These are phyloP conservation scores for Cactoblastis cactorum DNA, from an alignment of 2,888 invertebrate genomes.

Conservation along the genomic window DNA sequence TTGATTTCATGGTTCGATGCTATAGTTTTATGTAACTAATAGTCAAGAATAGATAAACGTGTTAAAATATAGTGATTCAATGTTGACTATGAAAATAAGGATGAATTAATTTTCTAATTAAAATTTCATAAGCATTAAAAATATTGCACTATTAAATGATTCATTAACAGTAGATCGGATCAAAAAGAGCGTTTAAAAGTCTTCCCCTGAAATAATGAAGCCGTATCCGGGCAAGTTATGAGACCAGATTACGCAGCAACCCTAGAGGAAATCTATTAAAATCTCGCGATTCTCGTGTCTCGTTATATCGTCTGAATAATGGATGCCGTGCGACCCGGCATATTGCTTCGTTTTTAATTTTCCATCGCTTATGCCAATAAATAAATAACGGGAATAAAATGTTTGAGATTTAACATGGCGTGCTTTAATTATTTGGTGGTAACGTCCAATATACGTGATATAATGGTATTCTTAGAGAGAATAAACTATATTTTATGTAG, in stretches of 20 bases:
- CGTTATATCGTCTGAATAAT: conserved; percentile 56
- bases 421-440: too few relatives aligned
- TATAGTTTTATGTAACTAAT: too few relatives aligned
- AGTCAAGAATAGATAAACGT: too few relatives aligned
- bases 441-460: too few relatives aligned
- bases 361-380: conserved; percentile 50
- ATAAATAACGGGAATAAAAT: conserved; percentile 13
- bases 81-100: too few relatives aligned
- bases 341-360: conserved; percentile 61
- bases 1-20: too few relatives aligned
- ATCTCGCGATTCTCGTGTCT: conserved; percentile 41
- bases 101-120: too few relatives aligned
- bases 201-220: neutral
- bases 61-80: too few relatives aligned
- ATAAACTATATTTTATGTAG: too few relatives aligned
- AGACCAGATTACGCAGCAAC: neutral
- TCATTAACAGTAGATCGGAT: neutral
- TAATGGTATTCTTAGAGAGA: too few relatives aligned
- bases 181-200: neutral
- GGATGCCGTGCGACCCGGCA: conserved; percentile 45
- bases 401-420: neutral
- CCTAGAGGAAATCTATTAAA: conserved; percentile 39
- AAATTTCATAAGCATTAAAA: too few relatives aligned
- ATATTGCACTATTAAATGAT: too few relatives aligned
- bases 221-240: neutral